These are phyloP conservation scores for Dryococelus australis DNA, from an alignment of 2,888 invertebrate genomes.

Conservation along the genomic window DNA sequence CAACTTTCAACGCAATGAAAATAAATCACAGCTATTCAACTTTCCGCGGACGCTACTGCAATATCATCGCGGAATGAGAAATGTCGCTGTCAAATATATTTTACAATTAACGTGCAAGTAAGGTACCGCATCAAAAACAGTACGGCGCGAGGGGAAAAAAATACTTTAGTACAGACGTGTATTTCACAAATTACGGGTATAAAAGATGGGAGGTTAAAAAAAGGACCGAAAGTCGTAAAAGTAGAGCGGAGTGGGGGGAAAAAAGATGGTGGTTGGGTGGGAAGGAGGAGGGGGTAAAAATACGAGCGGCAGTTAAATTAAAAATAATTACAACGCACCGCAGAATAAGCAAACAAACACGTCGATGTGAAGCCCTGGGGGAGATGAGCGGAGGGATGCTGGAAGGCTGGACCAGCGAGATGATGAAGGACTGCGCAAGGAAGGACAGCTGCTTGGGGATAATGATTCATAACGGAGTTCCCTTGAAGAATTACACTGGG, in stretches of 20 bases:
- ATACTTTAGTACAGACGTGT: neutral
- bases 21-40: too few species aligned
- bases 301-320: conserved; percentile 1
- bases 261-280: neutral
- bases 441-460: neutral
- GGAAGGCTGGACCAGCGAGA: neutral
- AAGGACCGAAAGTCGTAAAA: neutral
- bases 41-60: too few species aligned
- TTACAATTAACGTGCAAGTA: neutral
- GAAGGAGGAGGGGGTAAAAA: neutral
- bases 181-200: neutral
- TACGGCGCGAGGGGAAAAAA: neutral
- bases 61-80: neutral
- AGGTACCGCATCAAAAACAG: neutral
- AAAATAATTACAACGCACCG: neutral
- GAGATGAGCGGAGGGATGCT: neutral
- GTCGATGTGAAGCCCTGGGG: neutral
- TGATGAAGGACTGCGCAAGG: neutral
- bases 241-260: neutral
- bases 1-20: too few species aligned
- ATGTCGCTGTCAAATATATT: conserved; percentile 7
- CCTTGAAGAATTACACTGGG: too few species aligned
- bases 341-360: neutral
- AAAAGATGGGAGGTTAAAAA: neutral
- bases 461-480: neutral